phyloP scores from a whole-genome alignment of 2,888 invertebrate genomes.

The Acleris laterana region DNA sequence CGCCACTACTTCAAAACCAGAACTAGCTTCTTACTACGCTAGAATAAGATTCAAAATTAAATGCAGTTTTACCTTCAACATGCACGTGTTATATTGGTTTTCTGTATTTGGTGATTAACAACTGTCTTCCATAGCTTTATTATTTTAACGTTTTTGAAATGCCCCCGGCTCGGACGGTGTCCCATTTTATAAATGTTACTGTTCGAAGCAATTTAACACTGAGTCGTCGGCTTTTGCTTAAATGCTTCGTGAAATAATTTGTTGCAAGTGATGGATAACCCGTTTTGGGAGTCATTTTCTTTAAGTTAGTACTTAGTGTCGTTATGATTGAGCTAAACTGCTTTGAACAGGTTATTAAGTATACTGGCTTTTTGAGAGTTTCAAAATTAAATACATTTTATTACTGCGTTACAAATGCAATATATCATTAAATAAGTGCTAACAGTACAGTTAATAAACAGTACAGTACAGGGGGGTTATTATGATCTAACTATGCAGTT shows the following conservation, averaged over 20 bases:
- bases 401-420: too few relatives aligned
- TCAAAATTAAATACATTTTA: too few relatives aligned
- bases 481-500: too few relatives aligned
- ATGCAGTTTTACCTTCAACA: conserved; percentile 16
- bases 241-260: conserved; percentile 16
- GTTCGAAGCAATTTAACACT: conserved; percentile 32
- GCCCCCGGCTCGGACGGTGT: conserved; percentile 44
- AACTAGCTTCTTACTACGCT: conserved; percentile 27
- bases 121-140: conserved; percentile 57
- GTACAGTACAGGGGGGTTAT: too few relatives aligned
- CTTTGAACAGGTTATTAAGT: not conserved
- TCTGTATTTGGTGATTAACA: conserved; percentile 61
- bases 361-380: too few relatives aligned
- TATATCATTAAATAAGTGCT: too few relatives aligned
- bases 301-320: conserved; percentile 21
- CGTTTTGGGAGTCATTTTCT: conserved; percentile 19
- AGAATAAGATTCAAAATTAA: conserved; percentile 39
- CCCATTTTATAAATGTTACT: conserved; percentile 37
- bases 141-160: conserved; percentile 50
- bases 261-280: conserved; percentile 29
- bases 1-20: conserved; percentile 4
- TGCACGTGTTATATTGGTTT: conserved; percentile 41
- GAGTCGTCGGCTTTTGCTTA: conserved; percentile 20
- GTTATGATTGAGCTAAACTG: conserved; percentile 14
- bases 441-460: too few relatives aligned